phyloP scores from a whole-genome alignment of 2,888 invertebrate genomes.

The Drosophila fungiperda region DNA sequence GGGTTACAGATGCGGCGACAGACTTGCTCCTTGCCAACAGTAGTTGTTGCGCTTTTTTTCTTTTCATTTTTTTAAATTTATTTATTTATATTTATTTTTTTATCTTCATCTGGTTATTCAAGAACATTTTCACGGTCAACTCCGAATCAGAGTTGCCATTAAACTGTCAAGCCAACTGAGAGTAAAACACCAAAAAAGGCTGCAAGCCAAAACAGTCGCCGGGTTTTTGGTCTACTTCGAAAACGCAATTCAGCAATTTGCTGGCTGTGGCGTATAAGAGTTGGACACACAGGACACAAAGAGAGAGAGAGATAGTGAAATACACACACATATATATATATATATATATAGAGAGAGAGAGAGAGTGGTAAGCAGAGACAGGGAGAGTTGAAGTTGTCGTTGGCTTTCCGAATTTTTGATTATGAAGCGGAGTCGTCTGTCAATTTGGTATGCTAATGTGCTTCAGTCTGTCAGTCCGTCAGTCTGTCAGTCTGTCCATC shows the following conservation, averaged over 20 bases:
- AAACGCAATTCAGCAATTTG: conserved; percentile 14
- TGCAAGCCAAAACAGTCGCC: background rate
- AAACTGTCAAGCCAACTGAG: conserved; percentile 21
- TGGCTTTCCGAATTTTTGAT: background rate
- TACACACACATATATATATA: background rate
- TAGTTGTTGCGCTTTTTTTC: conserved; percentile 4
- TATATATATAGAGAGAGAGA: conserved; percentile 9
- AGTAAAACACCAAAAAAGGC: background rate
- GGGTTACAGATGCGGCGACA: conserved; percentile 65
- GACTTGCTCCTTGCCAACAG: background rate
- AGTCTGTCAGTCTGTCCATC: conserved; percentile 1
- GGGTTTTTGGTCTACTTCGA: background rate
- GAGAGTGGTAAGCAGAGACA: conserved; percentile 11
- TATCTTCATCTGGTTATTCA: background rate
- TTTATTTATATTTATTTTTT: background rate
- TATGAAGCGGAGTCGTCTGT: conserved; percentile 1
- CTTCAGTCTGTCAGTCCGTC: conserved; percentile 3
- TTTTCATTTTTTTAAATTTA: conserved; percentile 2
- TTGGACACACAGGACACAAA: background rate
- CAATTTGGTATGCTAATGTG: conserved; percentile 37
- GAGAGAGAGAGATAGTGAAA: background rate
- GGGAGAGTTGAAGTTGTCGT: background rate
- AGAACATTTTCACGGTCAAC: conserved; percentile 55
- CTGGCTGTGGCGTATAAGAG: conserved; percentile 6
- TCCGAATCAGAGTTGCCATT: conserved; percentile 32